These are phyloP conservation scores for Parnassius smintheus DNA, from an alignment of 2,888 invertebrate species.

Conservation along the genomic window DNA sequence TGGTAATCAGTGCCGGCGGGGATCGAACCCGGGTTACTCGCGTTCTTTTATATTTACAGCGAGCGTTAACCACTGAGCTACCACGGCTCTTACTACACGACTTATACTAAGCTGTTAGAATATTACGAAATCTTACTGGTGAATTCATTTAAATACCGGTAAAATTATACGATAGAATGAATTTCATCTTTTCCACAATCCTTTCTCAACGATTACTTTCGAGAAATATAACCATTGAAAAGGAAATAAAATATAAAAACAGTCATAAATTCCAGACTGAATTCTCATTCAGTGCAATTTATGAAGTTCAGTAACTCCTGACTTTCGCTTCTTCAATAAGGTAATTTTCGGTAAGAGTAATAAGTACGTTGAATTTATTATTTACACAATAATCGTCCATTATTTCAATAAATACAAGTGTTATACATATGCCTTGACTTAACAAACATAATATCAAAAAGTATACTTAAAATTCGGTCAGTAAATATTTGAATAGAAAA, in stretches of 20 bases:
- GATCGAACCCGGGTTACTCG: too few species aligned
- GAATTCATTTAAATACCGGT: neutral
- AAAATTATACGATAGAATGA: slow-evolving; percentile 7
- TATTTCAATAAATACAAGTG: too few species aligned
- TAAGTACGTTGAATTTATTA: too few species aligned
- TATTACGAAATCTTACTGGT: slow-evolving; percentile 3
- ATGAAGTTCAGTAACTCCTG: neutral
- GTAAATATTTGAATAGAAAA: too few species aligned
- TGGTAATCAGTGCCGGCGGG: too few species aligned
- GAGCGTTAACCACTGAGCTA: too few species aligned
- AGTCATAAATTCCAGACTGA: neutral
- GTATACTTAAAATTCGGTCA: too few species aligned
- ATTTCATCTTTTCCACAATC: slow-evolving; percentile 8
- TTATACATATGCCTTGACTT: too few species aligned
- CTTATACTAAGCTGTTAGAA: slow-evolving; percentile 2
- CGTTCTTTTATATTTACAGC: too few species aligned
- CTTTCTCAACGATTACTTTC: neutral
- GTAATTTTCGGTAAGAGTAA: neutral
- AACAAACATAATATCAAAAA: too few species aligned
- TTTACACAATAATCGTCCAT: too few species aligned
- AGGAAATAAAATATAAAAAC: neutral
- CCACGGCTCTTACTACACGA: too few species aligned
- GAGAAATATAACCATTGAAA: neutral
- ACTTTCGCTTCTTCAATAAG: neutral
- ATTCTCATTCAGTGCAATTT: neutral